Conservation (phyloP, 2,797 vertebrate genomes). For the Trematomus bernacchii region DNA sequence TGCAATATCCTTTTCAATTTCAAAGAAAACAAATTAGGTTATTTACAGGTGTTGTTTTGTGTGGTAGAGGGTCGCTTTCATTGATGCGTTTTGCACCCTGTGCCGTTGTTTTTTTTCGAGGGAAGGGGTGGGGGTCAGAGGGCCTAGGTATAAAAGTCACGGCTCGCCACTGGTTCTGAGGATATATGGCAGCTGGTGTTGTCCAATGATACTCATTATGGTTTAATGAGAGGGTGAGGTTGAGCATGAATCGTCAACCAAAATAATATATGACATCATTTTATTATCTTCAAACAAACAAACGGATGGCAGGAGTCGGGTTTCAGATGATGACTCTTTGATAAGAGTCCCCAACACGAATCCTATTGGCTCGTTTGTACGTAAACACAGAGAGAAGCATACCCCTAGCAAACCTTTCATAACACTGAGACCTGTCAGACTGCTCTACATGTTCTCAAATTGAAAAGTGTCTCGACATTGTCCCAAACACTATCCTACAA, state of each 20-base stretch:
- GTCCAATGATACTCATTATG: neutral
- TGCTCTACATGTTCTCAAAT: neutral
- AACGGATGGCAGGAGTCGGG: slow-evolving; percentile 8
- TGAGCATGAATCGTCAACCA: slow-evolving; percentile 22
- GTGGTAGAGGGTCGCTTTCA: too few species aligned
- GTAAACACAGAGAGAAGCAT: slow-evolving; percentile 6
- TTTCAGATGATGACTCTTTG: slow-evolving; percentile 6
- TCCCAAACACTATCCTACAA: neutral
- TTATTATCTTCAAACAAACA: slow-evolving; percentile 12
- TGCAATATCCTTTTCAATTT: too few species aligned
- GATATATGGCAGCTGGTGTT: neutral
- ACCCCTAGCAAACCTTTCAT: neutral
- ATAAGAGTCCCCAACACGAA: neutral
- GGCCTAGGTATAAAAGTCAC: too few species aligned
- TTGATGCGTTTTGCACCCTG: too few species aligned
- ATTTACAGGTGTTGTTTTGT: too few species aligned
- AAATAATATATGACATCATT: slow-evolving; percentile 7
- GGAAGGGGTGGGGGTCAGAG: too few species aligned
- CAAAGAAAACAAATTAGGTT: too few species aligned
- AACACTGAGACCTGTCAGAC: neutral
- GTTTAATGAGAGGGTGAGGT: neutral
- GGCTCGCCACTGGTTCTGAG: neutral
- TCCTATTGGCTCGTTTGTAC: slow-evolving; percentile 17
- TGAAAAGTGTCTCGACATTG: neutral
- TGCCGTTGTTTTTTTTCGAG: too few species aligned